Evolutionary conservation across 2,888 invertebrate genomes (phyloP).

Genomic region (Hypena proboscidalis): DNA sequence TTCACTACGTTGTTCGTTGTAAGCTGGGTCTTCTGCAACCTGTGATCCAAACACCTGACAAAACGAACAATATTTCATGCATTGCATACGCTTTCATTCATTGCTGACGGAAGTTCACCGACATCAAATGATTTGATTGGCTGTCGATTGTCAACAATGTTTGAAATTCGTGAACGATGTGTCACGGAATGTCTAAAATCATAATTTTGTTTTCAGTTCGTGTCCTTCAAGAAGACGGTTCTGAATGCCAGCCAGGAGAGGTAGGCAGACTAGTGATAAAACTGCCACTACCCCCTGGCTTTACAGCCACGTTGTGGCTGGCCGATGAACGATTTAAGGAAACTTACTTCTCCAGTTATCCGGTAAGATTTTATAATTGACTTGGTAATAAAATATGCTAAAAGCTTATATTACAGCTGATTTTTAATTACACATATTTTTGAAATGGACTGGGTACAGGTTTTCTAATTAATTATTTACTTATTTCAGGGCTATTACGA

Average conservation of each 20-base stretch:
- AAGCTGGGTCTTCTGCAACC: too few relatives aligned
- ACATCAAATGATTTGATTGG: too few relatives aligned
- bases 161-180: not conserved
- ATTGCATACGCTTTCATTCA: too few relatives aligned
- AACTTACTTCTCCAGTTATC: conserved; percentile 93
- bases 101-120: too few relatives aligned
- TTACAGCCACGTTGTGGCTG: conserved; percentile 92
- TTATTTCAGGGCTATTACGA: conserved; percentile 92
- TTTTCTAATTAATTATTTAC: not conserved
- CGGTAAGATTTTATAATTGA: conserved; percentile 84
- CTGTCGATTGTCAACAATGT: too few relatives aligned
- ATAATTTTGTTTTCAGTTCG: conserved; percentile 54
- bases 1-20: too few relatives aligned
- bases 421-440: too few relatives aligned
- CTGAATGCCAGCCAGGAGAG: conserved; percentile 88
- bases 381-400: too few relatives aligned
- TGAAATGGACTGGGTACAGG: too few relatives aligned
- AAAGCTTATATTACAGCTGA: too few relatives aligned
- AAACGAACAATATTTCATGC: too few relatives aligned
- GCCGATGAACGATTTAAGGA: conserved; percentile 92
- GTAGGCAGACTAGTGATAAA: conserved; percentile 94
- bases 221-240: conserved; percentile 86
- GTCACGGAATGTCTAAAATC: not conserved
- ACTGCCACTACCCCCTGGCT: conserved; percentile 95
- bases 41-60: too few relatives aligned